Percentiles rank a stretch among this genome's conserved stretches.
Conservation (phyloP, 2,797 vertebrate species). For the Myoxocephalus aenaeus region DNA sequence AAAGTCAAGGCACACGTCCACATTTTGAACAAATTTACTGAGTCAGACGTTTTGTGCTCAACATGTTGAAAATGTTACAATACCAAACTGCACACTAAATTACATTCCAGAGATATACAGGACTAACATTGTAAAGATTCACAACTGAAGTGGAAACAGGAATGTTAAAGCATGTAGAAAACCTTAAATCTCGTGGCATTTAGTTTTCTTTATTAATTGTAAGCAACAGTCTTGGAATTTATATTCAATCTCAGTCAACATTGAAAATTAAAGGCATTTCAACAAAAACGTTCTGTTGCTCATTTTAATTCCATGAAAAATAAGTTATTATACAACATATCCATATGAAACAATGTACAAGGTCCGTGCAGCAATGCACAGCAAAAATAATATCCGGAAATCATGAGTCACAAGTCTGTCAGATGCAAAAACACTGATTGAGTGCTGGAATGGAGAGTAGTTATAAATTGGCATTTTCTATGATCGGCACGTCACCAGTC, state of each 20-base stretch:
- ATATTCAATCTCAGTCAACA: slow-evolving; percentile 85
- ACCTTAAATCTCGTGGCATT: slow-evolving; percentile 40
- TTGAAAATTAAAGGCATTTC: slow-evolving; percentile 82
- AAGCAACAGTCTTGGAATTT: slow-evolving; percentile 90
- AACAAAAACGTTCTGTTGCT: slow-evolving; percentile 86
- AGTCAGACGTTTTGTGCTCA: slow-evolving; percentile 45
- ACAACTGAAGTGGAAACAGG: slow-evolving; percentile 54
- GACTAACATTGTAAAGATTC: slow-evolving; percentile 40
- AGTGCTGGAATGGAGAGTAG: slow-evolving; percentile 32
- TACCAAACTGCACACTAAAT: slow-evolving; percentile 45
- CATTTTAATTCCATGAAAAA: slow-evolving; percentile 90
- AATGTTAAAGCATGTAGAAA: slow-evolving; percentile 67
- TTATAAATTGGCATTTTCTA: slow-evolving; percentile 43
- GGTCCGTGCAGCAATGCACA: slow-evolving; percentile 87
- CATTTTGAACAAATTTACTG: slow-evolving; percentile 61
- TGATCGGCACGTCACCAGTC: slow-evolving; percentile 87
- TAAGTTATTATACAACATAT: slow-evolving; percentile 92
- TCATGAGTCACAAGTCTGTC: slow-evolving; percentile 42
- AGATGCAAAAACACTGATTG: slow-evolving; percentile 33
- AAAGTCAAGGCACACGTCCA: slow-evolving; percentile 23
- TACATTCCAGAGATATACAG: slow-evolving; percentile 53
- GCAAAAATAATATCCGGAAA: slow-evolving; percentile 59
- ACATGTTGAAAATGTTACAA: slow-evolving; percentile 60
- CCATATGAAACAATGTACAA: slow-evolving; percentile 92
- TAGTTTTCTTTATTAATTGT: slow-evolving; percentile 77